These are phyloP conservation scores for Myodes glareolus DNA, from an alignment of 2,113 vertebrate species.

Conservation along the genomic window DNA sequence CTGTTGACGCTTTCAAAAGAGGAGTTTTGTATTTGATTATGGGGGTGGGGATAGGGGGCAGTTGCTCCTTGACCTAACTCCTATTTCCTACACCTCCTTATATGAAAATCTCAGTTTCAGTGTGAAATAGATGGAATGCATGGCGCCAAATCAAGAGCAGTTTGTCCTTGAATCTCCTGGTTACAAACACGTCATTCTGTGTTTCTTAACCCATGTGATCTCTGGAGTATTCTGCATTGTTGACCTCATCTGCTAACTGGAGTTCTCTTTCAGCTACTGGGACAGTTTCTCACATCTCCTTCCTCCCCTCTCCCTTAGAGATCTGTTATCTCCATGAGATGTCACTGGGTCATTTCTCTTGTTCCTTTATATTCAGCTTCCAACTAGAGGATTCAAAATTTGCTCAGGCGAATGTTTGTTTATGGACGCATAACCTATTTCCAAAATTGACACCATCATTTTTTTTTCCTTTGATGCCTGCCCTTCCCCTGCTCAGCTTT, in stretches of 20 bases:
- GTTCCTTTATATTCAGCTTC: neutral
- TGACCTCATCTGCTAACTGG: neutral
- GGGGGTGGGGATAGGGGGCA: accelerated
- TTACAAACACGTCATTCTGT: neutral
- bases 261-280: neutral
- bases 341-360: neutral
- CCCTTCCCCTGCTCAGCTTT: neutral
- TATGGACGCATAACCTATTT: neutral
- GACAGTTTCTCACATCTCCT: neutral
- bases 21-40: neutral
- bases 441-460: neutral
- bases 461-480: neutral
- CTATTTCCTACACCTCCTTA: neutral
- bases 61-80: neutral
- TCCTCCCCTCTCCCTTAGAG: neutral
- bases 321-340: neutral
- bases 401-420: neutral
- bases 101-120: neutral
- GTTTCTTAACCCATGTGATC: neutral
- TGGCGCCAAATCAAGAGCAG: neutral
- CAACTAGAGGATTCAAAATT: neutral
- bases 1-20: neutral
- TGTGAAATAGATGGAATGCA: neutral
- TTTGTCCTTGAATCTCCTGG: neutral
- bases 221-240: neutral